Conservation (phyloP, 2,797 vertebrate genomes). For the Tauraco hartlaubi region DNA sequence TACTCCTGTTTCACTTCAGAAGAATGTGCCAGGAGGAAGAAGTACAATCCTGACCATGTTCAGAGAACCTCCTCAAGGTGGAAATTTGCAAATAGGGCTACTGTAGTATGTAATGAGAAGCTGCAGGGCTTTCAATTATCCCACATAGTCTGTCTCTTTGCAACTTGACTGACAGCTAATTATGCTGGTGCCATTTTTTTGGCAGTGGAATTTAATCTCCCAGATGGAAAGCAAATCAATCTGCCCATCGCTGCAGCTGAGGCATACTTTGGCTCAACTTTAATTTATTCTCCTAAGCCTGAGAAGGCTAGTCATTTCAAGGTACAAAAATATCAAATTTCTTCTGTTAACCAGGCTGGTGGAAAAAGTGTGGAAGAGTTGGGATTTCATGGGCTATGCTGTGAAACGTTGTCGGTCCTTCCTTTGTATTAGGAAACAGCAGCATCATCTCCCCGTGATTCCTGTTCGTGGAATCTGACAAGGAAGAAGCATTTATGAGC, state of each 20-base stretch:
- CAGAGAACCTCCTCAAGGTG: conserved; percentile 67
- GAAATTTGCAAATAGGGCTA: conserved; percentile 76
- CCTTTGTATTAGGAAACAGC: conserved; percentile 29
- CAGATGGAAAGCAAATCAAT: conserved; percentile 95
- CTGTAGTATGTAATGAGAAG: conserved; percentile 77
- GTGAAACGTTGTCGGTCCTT: neutral
- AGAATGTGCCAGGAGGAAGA: conserved; percentile 26
- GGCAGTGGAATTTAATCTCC: conserved; percentile 89
- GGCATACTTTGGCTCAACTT: conserved; percentile 85
- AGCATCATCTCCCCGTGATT: conserved; percentile 69
- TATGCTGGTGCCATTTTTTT: conserved; percentile 84
- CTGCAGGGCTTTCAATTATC: conserved; percentile 82
- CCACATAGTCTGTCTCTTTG: conserved; percentile 68
- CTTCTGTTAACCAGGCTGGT: conserved; percentile 78
- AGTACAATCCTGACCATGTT: neutral
- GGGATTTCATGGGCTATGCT: conserved; percentile 51
- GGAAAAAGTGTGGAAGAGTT: conserved; percentile 71
- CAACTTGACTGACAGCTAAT: conserved; percentile 87
- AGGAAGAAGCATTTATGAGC: conserved; percentile 34
- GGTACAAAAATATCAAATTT: conserved; percentile 87
- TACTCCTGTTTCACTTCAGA: neutral
- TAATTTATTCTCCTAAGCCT: conserved; percentile 94
- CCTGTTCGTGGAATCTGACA: conserved; percentile 43
- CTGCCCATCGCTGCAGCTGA: conserved; percentile 89
- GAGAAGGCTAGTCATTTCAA: conserved; percentile 85